phyloP scores from a whole-genome alignment of 2,888 invertebrate genomes.

The Altica lythri region DNA sequence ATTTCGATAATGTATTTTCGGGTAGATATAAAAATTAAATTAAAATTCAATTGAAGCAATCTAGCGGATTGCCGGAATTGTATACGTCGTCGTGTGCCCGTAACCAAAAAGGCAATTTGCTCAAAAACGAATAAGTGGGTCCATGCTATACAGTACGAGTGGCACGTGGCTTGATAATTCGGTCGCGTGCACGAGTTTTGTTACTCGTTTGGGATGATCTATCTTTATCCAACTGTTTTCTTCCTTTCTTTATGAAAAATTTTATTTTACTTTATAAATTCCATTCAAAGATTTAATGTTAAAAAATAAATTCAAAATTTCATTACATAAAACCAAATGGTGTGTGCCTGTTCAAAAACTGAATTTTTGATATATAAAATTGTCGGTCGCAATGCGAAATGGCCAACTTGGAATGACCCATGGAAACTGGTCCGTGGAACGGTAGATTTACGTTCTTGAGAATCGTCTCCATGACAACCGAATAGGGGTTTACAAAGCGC shows the following conservation, averaged over 20 bases:
- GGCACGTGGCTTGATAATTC: conserved; percentile 27
- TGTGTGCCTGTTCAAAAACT: no score
- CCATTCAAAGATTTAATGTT: no score
- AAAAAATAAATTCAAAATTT: no score
- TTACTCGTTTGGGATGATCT: conserved; percentile 22
- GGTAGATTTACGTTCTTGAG: conserved; percentile 51
- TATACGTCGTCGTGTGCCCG: conserved; percentile 13
- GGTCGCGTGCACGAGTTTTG: conserved; percentile 36
- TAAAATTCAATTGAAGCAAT: conserved; percentile 40
- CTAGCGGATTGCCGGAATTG: conserved; percentile 1
- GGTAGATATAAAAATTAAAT: conserved; percentile 40
- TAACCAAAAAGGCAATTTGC: conserved; percentile 29
- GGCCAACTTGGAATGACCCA: conserved; percentile 41
- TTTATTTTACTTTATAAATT: no score
- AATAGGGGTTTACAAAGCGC: conserved; percentile 40
- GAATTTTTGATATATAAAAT: no score
- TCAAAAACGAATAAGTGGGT: conserved; percentile 33
- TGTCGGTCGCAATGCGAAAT: no score
- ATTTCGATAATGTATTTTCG: conserved; percentile 34
- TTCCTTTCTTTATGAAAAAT: no score
- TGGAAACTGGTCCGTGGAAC: conserved; percentile 32
- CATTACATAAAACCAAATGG: no score
- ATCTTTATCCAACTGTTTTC: conserved; percentile 17
- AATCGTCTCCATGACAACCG: conserved; percentile 50
- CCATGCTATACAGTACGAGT: conserved; percentile 15